A percentile compares a stretch with the other conserved stretches of the same genome.
phyloP scores from a whole-genome alignment of 2,113 vertebrate species.

The Pyrgilauda ruficollis region DNA sequence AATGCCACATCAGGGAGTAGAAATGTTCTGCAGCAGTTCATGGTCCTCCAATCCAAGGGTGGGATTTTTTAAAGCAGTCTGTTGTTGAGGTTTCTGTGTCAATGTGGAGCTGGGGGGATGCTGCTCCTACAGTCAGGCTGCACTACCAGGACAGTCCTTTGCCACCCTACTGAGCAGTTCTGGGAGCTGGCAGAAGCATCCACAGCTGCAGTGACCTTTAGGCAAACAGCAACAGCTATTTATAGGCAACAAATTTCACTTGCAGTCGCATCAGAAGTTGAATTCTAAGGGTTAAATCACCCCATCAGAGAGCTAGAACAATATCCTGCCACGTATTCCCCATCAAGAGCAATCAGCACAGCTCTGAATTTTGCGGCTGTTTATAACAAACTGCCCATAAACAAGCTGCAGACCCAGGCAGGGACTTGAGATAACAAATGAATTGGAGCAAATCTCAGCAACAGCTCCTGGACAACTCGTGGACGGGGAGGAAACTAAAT shows the following conservation, averaged over 20 bases:
- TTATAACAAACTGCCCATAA: not conserved
- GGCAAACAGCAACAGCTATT: not conserved
- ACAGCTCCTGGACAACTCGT: slow-evolving; percentile 6
- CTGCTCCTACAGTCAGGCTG: not conserved
- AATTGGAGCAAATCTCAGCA: slow-evolving; percentile 53
- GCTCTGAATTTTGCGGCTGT: not conserved
- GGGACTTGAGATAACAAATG: slow-evolving; percentile 44
- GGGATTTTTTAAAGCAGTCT: not conserved
- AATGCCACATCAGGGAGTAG: rapidly evolving
- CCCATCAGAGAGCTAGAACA: not conserved
- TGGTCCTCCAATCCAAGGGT: not conserved
- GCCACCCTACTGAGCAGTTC: not conserved
- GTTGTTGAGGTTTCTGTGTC: rapidly evolving
- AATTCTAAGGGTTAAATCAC: not conserved
- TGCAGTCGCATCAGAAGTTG: not conserved
- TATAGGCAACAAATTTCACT: not conserved
- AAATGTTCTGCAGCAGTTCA: not conserved
- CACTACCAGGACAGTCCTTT: not conserved
- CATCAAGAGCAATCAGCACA: not conserved
- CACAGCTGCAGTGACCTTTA: not conserved
- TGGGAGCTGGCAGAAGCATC: not conserved
- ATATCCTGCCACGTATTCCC: not conserved
- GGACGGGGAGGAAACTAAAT: slow-evolving; percentile 45
- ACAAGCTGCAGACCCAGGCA: slow-evolving; percentile 19
- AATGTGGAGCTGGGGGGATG: not conserved